Base-by-base conservation (phyloP, 2,888 invertebrate species). In the Trichogramma evanescens region DNA sequence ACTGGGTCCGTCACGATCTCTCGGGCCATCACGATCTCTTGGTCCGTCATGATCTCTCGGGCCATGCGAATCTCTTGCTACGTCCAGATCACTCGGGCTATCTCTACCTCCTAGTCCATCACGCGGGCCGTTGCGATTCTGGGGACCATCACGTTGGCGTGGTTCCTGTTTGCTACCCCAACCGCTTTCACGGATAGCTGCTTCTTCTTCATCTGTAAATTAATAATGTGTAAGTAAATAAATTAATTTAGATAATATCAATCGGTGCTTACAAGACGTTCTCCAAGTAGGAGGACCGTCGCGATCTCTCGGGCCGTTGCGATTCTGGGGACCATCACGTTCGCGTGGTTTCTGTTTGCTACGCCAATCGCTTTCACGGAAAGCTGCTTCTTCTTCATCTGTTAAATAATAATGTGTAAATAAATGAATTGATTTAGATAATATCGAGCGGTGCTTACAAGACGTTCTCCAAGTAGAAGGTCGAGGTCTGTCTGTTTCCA, bases 31-130 rank as follows among this genome's bases (percentile, higher is more conserved):
- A 7, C 59, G 53, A 1, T 57, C 58, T 13, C 13, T 64, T 2
- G 56, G 66, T 48, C 60, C 59, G 1, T 48, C 63, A 4, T 56
- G 60, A 26, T 48, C 68, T 46, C 63, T 66, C 65, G 62, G 68
- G 56, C 58, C 65, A 77, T 70, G 0, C 9, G 2, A 2, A 26
- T 26, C 26, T 26, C 26, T 26, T 26, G 26, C 2, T 26, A 1
- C 26, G 26, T 26, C 26, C 2, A 2, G 2, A 26, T 26, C 26
- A 26, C 26, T 26, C 26, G 26, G 26, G 26, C 26, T 26, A 26
- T 26, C 26, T 2, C 26, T 26, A 26, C 2, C 26, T 62, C 62
- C 61, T 3, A 54, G 66, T 48, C 60, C 59, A 3, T 26, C 26
- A 26, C 26, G 26, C 13, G 13, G 26, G 26, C 9, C 9, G n/a